These are phyloP conservation scores for Nasonovia ribisnigri DNA, from an alignment of 2,888 invertebrate species.

Conservation along the genomic window DNA sequence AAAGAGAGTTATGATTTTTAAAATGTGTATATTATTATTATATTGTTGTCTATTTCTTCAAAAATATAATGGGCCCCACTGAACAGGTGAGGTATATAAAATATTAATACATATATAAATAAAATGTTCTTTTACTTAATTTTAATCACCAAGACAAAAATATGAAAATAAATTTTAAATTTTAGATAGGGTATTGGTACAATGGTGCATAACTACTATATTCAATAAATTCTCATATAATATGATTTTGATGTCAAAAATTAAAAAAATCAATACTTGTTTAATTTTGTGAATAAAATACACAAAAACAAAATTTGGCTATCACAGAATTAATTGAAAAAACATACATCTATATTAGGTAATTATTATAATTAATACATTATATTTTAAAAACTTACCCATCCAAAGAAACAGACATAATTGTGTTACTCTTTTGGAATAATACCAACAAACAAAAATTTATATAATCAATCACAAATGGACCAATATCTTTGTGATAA, in stretches of 20 bases:
- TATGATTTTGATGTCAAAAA: neutral
- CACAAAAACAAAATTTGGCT: neutral
- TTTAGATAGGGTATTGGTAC: neutral
- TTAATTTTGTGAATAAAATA: neutral
- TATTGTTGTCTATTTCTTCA: too few species aligned
- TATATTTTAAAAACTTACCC: slow-evolving; percentile 74
- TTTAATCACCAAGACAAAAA: neutral
- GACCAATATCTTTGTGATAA: slow-evolving; percentile 79
- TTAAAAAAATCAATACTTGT: neutral
- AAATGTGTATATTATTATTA: too few species aligned
- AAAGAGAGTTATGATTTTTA: neutral
- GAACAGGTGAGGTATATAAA: neutral
- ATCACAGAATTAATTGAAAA: neutral
- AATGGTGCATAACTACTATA: neutral
- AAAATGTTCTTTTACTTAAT: neutral
- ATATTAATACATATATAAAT: neutral
- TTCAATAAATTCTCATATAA: neutral
- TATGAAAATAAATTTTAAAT: neutral
- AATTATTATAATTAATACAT: neutral
- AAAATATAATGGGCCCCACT: too few species aligned
- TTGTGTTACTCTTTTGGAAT: slow-evolving; percentile 81
- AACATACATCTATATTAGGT: neutral
- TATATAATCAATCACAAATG: slow-evolving; percentile 86
- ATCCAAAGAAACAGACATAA: slow-evolving; percentile 84
- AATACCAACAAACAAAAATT: slow-evolving; percentile 85